Base-by-base conservation (phyloP, 2,797 vertebrate species). In the Melanotaenia pygmaea region DNA sequence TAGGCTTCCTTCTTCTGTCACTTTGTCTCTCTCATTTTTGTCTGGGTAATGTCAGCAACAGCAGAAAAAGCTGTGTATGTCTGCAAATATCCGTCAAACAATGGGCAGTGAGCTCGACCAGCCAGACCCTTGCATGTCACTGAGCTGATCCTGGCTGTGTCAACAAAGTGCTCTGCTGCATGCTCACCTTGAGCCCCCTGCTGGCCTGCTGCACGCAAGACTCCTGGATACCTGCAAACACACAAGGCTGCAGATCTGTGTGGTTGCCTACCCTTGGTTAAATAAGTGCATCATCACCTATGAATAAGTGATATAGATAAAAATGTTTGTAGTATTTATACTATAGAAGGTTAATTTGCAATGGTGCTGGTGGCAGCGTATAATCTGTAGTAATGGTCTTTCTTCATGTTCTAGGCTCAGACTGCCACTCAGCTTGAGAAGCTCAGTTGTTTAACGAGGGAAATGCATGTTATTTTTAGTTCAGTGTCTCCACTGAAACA, bases 1-100 rank as follows among this genome's bases (percentile, higher is more conserved):
- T 51, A 68, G 78, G 68, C 57, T 67, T 38, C 43, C 20, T 50
- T 70, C 43, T 56, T 69, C 35, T 66, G 73, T 67, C 20, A 20
- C 45, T 67, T 18, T 20, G 9, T 13, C 30, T 38, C 67, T 67
- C 45, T 76, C 58, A 47, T 50, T 60, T 59, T 59, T 59, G 14
- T 62, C 70, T 72, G 59, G 80, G 62, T 77, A 78, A 80, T 83
- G 77, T 66, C 72, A 72, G 64, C 59, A 79, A 65, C 71, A 79
- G 80, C 69, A 64, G 68, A 68, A 70, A 47, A 56, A 70, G 67
- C 61, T 88, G 77, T 76, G 73, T 67, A 80, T 75, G 79, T 84
- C 74, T 77, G 74, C 68, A 80, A 87, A 76, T 76, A 83, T 87
- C 71, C 79, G 80, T 88, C 86, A 90, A 81, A 89, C 58, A 71